These are phyloP conservation scores for Kuschelorhynchus macadamiae DNA, from an alignment of 2,888 invertebrate species.

Conservation along the genomic window DNA sequence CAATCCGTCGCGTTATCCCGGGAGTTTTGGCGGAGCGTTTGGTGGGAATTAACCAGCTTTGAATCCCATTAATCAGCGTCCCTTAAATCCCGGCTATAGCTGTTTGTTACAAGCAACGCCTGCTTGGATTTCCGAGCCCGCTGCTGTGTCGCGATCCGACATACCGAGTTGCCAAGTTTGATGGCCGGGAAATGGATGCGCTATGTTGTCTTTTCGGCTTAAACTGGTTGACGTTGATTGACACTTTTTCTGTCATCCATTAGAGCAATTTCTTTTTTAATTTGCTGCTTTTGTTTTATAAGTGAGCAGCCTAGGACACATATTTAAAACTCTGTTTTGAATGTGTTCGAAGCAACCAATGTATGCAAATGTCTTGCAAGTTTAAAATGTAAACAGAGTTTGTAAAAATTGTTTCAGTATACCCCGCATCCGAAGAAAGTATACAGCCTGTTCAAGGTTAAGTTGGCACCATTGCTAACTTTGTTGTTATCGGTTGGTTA, in stretches of 20 bases:
- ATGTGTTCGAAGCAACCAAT: too few species aligned
- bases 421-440: too few species aligned
- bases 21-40: constrained; percentile 73
- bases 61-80: constrained; percentile 82
- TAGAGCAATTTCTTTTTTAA: too few species aligned
- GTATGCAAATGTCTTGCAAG: too few species aligned
- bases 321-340: too few species aligned
- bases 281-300: too few species aligned
- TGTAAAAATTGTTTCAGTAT: too few species aligned
- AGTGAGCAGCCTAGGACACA: too few species aligned
- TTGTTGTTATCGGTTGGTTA: too few species aligned
- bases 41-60: constrained; percentile 77
- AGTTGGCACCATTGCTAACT: too few species aligned
- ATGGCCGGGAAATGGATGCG: constrained; percentile 38
- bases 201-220: constrained; percentile 43
- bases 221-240: constrained; percentile 44
- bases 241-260: constrained; percentile 32
- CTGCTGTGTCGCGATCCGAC: constrained; percentile 42
- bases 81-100: constrained; percentile 69
- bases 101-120: constrained; percentile 65
- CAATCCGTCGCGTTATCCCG: constrained; percentile 67
- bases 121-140: constrained; percentile 45
- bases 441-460: too few species aligned
- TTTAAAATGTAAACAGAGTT: too few species aligned
- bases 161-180: constrained; percentile 34